Percentiles rank a stretch among this genome's conserved stretches.
Conservation (phyloP, 2,797 vertebrate species). For the Pangasius larnaudii region DNA sequence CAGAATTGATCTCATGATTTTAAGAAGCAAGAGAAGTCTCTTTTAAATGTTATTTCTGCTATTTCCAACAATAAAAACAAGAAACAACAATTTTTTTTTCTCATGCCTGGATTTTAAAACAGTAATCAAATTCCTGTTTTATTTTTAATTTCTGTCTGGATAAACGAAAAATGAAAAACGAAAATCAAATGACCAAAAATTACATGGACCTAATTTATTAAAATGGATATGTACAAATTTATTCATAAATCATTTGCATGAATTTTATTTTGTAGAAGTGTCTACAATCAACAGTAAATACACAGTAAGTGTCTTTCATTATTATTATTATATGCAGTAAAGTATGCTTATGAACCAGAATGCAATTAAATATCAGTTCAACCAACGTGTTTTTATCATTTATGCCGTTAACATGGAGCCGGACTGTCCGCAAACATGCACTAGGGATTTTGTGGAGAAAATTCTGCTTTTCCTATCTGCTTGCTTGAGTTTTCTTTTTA, state of each 20-base stretch:
- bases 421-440: background rate
- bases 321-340: background rate
- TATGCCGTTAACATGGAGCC: background rate
- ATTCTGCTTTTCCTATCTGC: background rate
- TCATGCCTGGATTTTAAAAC: background rate
- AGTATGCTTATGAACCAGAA: background rate
- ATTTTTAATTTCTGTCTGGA: background rate
- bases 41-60: too few relatives aligned
- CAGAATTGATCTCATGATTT: background rate
- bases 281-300: background rate
- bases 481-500: background rate
- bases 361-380: background rate
- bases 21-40: too few relatives aligned
- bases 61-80: too few relatives aligned
- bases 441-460: background rate
- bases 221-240: background rate
- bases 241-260: background rate
- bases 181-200: background rate
- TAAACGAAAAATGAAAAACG: background rate
- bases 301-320: background rate
- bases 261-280: background rate
- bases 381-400: background rate
- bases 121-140: background rate
- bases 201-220: background rate
- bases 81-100: too few relatives aligned